A percentile compares a stretch with the other conserved stretches of the same genome.
phyloP scores from a whole-genome alignment of 2,888 invertebrate species.

The Caenorhabditis sulstoni region DNA sequence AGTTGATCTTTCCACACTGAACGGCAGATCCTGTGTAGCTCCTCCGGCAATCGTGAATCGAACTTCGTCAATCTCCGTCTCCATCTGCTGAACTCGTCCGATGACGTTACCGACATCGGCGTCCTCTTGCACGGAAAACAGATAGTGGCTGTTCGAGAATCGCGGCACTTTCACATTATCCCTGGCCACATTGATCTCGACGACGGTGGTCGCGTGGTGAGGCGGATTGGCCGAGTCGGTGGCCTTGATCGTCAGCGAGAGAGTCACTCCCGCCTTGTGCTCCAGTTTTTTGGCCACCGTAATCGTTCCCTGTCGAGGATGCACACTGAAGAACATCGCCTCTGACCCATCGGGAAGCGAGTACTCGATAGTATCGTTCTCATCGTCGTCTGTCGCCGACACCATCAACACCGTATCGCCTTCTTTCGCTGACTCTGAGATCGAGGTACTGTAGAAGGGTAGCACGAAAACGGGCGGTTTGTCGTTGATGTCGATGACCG shows the following conservation, averaged over 20 bases:
- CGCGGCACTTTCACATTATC: slow-evolving; percentile 84
- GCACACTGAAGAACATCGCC: slow-evolving; percentile 57
- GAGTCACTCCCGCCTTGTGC: slow-evolving; percentile 86
- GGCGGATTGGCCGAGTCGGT: slow-evolving; percentile 88
- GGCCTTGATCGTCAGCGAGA: slow-evolving; percentile 92
- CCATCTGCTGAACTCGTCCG: slow-evolving; percentile 71
- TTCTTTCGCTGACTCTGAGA: slow-evolving; percentile 63
- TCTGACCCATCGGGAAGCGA: slow-evolving; percentile 48
- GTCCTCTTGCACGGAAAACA: slow-evolving; percentile 89
- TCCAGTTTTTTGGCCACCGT: slow-evolving; percentile 57
- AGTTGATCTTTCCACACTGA: slow-evolving; percentile 89
- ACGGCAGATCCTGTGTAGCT: slow-evolving; percentile 81
- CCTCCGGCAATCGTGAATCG: slow-evolving; percentile 64
- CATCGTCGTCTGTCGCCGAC: slow-evolving; percentile 67
- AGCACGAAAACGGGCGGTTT: slow-evolving; percentile 92
- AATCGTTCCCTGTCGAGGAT: slow-evolving; percentile 62
- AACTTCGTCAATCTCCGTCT: slow-evolving; percentile 64
- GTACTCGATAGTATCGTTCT: slow-evolving; percentile 55
- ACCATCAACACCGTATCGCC: slow-evolving; percentile 70
- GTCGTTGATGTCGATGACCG: slow-evolving; percentile 89
- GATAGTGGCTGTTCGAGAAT: slow-evolving; percentile 87
- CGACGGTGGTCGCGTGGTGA: slow-evolving; percentile 88
- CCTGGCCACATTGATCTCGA: slow-evolving; percentile 86
- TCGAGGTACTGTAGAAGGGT: slow-evolving; percentile 63
- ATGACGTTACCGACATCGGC: slow-evolving; percentile 84